Evolutionary conservation across 2,888 invertebrate species (phyloP).

Genomic region (Pseudoips prasinana): DNA sequence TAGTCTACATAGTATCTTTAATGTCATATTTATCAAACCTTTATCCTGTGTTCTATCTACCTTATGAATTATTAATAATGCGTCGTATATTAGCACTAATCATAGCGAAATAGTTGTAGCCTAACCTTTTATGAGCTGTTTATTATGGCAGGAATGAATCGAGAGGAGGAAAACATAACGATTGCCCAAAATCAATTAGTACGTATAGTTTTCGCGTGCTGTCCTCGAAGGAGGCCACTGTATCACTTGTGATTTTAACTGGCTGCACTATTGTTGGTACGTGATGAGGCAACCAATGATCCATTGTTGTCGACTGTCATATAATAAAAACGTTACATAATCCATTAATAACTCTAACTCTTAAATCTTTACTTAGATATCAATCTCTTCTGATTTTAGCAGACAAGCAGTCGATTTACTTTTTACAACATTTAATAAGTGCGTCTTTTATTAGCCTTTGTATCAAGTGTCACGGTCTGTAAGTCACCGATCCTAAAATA

Average conservation of each 20-base stretch:
- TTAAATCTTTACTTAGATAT: too few relatives aligned
- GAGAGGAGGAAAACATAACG: constrained; percentile 23
- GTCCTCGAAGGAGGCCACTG: constrained; percentile 32
- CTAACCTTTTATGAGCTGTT: constrained; percentile 10
- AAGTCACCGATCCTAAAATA: too few relatives aligned
- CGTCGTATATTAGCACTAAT: constrained; percentile 19
- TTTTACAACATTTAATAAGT: too few relatives aligned
- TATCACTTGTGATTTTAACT: constrained; percentile 25
- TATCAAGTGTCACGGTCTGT: too few relatives aligned
- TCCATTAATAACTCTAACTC: too few relatives aligned
- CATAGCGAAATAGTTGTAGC: constrained; percentile 13
- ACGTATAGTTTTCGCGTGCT: constrained; percentile 23
- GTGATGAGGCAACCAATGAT: constrained; percentile 30
- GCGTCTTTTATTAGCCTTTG: too few relatives aligned
- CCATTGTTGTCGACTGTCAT: constrained; percentile 25
- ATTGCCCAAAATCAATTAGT: constrained; percentile 27
- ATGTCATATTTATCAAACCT: too few relatives aligned
- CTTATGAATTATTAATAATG: constrained; percentile 15
- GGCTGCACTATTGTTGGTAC: constrained; percentile 17
- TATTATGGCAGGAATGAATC: constrained; percentile 13
- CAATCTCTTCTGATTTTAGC: too few relatives aligned
- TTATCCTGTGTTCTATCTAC: too few relatives aligned
- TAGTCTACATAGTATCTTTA: too few relatives aligned
- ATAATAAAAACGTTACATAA: background rate
- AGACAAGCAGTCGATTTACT: too few relatives aligned